Evolutionary conservation across 2,113 vertebrate species (phyloP), one percentile per base, ranked within the genome.

Genomic region (Archilochus colubris): DNA sequence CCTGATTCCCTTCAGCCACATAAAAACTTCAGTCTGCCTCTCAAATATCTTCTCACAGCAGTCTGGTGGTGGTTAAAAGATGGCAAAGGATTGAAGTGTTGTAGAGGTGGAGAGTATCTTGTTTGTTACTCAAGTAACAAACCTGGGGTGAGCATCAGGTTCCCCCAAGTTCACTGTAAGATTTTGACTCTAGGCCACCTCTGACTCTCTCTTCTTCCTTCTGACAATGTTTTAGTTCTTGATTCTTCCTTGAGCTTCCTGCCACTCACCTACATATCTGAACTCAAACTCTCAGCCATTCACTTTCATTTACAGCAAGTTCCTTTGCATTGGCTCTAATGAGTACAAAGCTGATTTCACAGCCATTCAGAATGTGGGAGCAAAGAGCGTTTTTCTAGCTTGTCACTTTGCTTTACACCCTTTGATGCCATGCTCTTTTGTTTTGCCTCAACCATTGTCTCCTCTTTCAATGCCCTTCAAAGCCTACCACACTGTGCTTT

Each of bases 291-390:
- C 70, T 79, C 89, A 96, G 78, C 87, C 82, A 91, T 93, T 96
- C 82, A 84, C 82, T 95, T 93, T 89, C 91, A 94, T 86, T 93
- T 96, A 95, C 64, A 88, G 77, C 86, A 91, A 89, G 81, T 92
- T 94, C 36, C 86, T 92, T 92, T 93, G 92, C 86, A 81, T 70
- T 75, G 58, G 62, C 74, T 91, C 46, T 94, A 95, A 92, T 64
- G 74, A 94, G 91, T 73, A 92, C 91, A 93, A 94, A 93, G 82
- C 93, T 95, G 91, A 94, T 94, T 96, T 95, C 89, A 93, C 91
- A 95, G 81, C 91, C 93, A 95, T 94, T 97, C 93, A 93, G 83
- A 94, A 97, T 94, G 89, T 93, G 86, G 74, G 93, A 92, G 92
- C 81, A 96, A 96, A 93, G 86, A 92, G 62, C 89, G 79, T 89